Conservation (phyloP, 2,888 invertebrate species). For the Ophonus ardosiacus region DNA sequence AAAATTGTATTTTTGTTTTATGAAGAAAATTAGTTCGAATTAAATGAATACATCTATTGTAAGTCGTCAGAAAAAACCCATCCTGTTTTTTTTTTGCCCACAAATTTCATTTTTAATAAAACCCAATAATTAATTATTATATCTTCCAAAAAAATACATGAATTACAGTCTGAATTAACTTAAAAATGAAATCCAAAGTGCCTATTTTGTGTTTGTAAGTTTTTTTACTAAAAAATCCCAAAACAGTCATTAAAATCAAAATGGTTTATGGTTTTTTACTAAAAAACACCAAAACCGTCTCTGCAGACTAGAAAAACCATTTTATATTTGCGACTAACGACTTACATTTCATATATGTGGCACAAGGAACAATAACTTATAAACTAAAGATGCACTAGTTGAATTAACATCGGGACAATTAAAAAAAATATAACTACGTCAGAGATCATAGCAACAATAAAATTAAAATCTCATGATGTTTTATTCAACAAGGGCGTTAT, state of each 20-base stretch:
- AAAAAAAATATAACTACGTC: slow-evolving; percentile 60
- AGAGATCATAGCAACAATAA: slow-evolving; percentile 61
- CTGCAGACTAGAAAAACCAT: slow-evolving; percentile 36
- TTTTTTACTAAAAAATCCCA: slow-evolving; percentile 27
- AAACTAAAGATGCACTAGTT: slow-evolving; percentile 68
- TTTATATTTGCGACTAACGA: slow-evolving; percentile 58
- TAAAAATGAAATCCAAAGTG: neutral
- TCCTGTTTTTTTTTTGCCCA: slow-evolving; percentile 2
- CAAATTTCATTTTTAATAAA: neutral
- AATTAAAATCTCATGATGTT: slow-evolving; percentile 68
- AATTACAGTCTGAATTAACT: neutral
- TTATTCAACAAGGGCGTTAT: slow-evolving; percentile 65
- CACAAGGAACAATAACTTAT: slow-evolving; percentile 73
- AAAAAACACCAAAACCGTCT: slow-evolving; percentile 55
- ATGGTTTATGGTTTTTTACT: slow-evolving; percentile 37
- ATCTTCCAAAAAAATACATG: neutral
- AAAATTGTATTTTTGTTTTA: too few species aligned
- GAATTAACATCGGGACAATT: slow-evolving; percentile 63
- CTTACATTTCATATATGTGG: slow-evolving; percentile 67
- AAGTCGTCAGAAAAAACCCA: slow-evolving; percentile 32
- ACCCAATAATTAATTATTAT: slow-evolving; percentile 1
- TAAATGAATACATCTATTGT: slow-evolving; percentile 18
- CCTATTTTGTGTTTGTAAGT: neutral
- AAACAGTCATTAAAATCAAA: slow-evolving; percentile 44
- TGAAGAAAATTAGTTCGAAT: neutral